phyloP scores from a whole-genome alignment of 2,888 invertebrate genomes.

The Lasioglossum marginatum region DNA sequence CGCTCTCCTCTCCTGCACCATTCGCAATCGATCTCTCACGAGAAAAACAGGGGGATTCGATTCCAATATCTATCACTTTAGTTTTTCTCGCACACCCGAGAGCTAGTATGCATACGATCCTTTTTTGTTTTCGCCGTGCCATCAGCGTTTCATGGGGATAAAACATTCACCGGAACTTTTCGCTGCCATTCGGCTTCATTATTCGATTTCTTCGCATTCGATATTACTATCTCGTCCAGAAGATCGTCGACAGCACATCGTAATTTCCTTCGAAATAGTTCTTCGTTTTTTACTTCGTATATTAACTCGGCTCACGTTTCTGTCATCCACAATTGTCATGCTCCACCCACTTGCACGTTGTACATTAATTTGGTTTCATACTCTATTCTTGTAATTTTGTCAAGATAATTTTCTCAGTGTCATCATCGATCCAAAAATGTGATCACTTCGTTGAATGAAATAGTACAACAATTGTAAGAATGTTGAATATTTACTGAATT shows the following conservation, averaged over 20 bases:
- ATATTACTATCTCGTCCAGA: background rate
- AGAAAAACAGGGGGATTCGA: constrained; percentile 52
- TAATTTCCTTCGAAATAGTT: background rate
- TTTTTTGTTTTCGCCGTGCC: background rate
- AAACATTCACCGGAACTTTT: constrained; percentile 7
- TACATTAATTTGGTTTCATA: background rate
- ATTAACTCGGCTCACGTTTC: background rate
- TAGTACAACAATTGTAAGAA: too few species aligned
- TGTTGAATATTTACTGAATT: too few species aligned
- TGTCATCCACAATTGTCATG: background rate
- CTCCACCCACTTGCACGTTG: background rate
- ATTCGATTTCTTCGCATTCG: constrained; percentile 6
- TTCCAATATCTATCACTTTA: constrained; percentile 53
- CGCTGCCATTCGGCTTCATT: background rate
- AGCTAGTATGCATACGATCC: constrained; percentile 45
- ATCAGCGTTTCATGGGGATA: constrained; percentile 5
- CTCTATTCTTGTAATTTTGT: background rate
- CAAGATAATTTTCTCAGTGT: background rate
- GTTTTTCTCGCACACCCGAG: constrained; percentile 26
- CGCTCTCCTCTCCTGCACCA: background rate
- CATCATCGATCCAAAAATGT: background rate
- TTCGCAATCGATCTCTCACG: constrained; percentile 39
- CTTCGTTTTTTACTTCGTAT: background rate
- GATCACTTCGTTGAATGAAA: background rate
- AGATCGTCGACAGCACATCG: background rate